Evolutionary conservation across 1,140 invertebrate species (phyloP).

Genomic region (Mesaphorura yosii): DNA sequence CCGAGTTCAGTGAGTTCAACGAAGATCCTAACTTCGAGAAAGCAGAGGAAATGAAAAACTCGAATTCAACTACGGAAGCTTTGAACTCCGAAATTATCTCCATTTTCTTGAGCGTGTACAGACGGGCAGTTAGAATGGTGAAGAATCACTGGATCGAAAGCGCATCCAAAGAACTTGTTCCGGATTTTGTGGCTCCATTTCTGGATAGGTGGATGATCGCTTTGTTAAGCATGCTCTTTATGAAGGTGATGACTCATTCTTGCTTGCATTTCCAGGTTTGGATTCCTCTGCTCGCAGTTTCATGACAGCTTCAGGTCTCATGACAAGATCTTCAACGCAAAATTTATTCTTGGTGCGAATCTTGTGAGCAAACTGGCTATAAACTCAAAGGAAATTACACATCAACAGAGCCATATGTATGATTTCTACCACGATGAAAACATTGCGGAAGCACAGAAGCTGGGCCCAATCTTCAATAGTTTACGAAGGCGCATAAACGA

Average conservation of each 20-base stretch:
- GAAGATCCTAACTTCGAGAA: not conserved
- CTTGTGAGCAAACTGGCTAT: slow-evolving; percentile 14
- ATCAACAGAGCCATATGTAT: slow-evolving; percentile 36
- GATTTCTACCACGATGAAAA: slow-evolving; percentile 84
- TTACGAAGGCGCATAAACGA: slow-evolving; percentile 51
- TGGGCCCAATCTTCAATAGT: slow-evolving; percentile 52
- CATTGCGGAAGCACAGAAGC: slow-evolving; percentile 59
- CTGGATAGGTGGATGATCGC: slow-evolving; percentile 13
- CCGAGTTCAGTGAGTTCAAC: slow-evolving; percentile 27
- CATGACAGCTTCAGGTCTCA: slow-evolving; percentile 36
- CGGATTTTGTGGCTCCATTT: slow-evolving; percentile 28
- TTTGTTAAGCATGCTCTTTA: slow-evolving; percentile 7
- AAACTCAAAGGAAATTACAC: slow-evolving; percentile 1
- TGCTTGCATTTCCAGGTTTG: slow-evolving; percentile 36
- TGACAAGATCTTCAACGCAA: slow-evolving; percentile 13
- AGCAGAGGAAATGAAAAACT: not conserved
- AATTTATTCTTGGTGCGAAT: slow-evolving; percentile 15
- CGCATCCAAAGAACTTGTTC: not conserved
- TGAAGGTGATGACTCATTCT: not conserved
- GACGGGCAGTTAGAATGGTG: slow-evolving; percentile 8
- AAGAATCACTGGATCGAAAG: slow-evolving; percentile 14
- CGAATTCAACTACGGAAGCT: not conserved
- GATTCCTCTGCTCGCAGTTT: slow-evolving; percentile 43
- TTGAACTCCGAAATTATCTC: slow-evolving; percentile 14
- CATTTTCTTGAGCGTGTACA: slow-evolving; percentile 17